Evolutionary conservation across 2,113 vertebrate species (phyloP).

Genomic region (Cavia aperea): DNA sequence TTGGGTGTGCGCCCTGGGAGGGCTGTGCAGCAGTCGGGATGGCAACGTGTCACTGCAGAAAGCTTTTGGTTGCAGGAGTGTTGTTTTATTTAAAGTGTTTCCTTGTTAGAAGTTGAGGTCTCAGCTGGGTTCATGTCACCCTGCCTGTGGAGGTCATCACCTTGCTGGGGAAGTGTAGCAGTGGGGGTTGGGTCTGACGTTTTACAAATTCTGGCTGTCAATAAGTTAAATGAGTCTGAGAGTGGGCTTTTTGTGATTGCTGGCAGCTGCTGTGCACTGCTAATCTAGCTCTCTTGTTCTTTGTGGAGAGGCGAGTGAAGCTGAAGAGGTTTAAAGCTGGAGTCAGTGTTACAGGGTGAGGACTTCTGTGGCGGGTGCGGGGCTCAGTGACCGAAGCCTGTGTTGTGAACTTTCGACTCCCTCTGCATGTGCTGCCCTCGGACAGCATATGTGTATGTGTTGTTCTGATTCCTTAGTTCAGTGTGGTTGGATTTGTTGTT

Average conservation of each 20-base stretch:
- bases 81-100: neutral
- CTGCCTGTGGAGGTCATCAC: neutral
- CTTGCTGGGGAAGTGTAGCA: neutral
- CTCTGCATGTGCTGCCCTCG: accelerated
- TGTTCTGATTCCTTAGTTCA: neutral
- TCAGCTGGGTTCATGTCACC: neutral
- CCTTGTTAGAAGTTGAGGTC: neutral
- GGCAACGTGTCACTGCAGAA: neutral
- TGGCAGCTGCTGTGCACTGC: neutral
- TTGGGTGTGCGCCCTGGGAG: neutral
- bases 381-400: accelerated
- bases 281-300: neutral
- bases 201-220: neutral
- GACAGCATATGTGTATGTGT: neutral
- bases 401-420: neutral
- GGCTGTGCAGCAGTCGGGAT: neutral
- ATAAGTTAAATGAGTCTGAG: neutral
- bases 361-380: neutral
- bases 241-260: neutral
- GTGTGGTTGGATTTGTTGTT: neutral
- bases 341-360: neutral
- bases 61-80: neutral
- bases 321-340: neutral
- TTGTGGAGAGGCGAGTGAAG: neutral
- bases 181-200: neutral